These are phyloP conservation scores for Dicaeum eximium DNA, from an alignment of 2,113 vertebrate genomes.

Conservation along the genomic window DNA sequence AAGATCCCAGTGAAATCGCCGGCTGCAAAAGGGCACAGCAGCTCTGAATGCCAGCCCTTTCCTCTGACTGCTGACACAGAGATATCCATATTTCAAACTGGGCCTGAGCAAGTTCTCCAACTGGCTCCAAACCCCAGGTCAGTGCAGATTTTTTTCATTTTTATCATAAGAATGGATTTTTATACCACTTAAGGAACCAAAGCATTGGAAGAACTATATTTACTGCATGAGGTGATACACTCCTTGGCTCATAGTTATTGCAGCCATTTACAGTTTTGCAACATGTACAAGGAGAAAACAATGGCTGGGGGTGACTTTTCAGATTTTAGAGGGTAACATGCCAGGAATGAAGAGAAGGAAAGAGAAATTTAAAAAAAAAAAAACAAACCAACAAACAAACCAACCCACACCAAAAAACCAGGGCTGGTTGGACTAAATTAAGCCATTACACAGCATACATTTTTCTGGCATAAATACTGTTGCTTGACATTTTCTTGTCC, in stretches of 20 bases:
- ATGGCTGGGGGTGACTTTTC: neutral
- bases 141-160: neutral
- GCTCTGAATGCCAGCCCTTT: neutral
- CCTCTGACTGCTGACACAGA: neutral
- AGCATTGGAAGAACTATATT: neutral
- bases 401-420: too few species aligned
- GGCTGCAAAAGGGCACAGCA: neutral
- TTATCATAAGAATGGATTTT: neutral
- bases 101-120: neutral
- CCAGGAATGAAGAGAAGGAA: neutral
- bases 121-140: accelerated
- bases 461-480: neutral
- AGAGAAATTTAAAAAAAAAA: neutral
- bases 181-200: neutral
- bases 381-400: neutral
- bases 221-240: neutral
- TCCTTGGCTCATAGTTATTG: neutral
- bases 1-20: neutral
- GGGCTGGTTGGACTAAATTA: neutral
- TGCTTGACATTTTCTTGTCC: neutral
- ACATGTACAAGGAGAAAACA: neutral
- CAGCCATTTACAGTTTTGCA: neutral
- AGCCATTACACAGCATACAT: neutral
- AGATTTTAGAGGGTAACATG: neutral
- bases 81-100: neutral